Evolutionary conservation across 2,113 vertebrate species (phyloP).

Genomic region (Chaetodon trifascialis): DNA sequence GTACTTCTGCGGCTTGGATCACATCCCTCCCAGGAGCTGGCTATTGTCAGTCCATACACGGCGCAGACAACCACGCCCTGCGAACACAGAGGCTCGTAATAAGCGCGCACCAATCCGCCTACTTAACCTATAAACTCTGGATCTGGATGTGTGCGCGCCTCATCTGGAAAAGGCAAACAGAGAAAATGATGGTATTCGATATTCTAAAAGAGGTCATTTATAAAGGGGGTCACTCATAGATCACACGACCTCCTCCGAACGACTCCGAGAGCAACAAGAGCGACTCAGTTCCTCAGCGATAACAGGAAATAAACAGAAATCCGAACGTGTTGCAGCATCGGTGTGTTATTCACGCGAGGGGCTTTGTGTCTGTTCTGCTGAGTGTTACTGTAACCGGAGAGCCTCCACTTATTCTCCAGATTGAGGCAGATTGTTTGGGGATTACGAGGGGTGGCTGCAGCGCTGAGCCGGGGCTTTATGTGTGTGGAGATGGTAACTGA

Average conservation of each 20-base stretch:
- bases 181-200: constrained; percentile 37
- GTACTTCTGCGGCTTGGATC: constrained; percentile 69
- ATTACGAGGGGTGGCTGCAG: constrained; percentile 77
- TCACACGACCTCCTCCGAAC: constrained; percentile 19
- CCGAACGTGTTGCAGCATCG: constrained; percentile 36
- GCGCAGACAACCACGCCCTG: constrained; percentile 59
- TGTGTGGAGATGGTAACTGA: constrained; percentile 82
- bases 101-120: constrained; percentile 56
- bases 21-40: constrained; percentile 64
- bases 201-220: constrained; percentile 23
- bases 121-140: constrained; percentile 65
- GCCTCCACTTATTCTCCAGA: constrained; percentile 80
- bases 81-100: constrained; percentile 14
- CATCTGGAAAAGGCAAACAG: constrained; percentile 48
- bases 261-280: constrained; percentile 27
- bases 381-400: constrained; percentile 77
- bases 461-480: constrained; percentile 74
- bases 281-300: constrained; percentile 20
- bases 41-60: constrained; percentile 64
- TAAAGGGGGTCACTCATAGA: constrained; percentile 10
- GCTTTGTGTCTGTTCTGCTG: constrained; percentile 52
- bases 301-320: constrained; percentile 63
- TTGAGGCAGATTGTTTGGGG: constrained; percentile 83
- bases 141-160: constrained; percentile 38
- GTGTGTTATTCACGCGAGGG: constrained; percentile 36